These are phyloP conservation scores for Lutraria rhynchaena DNA, from an alignment of 1,140 invertebrate species.

Conservation along the genomic window DNA sequence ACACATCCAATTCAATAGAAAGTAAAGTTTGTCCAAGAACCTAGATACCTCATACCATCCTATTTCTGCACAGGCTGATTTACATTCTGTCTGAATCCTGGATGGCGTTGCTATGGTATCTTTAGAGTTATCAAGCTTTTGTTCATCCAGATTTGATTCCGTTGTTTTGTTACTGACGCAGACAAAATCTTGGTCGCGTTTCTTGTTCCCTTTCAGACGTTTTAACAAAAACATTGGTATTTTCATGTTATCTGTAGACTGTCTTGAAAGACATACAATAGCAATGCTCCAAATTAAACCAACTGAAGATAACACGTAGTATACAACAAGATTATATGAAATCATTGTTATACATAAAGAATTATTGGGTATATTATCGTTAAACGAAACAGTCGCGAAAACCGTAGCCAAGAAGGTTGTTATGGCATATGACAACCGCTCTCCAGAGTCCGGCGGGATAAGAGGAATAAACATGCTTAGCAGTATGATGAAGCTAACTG, in stretches of 20 bases:
- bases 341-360: neutral
- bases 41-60: too few relatives aligned
- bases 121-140: too few relatives aligned
- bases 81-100: too few relatives aligned
- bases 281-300: neutral
- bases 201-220: neutral
- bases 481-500: neutral
- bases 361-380: neutral
- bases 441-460: constrained; percentile 8
- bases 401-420: neutral
- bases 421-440: constrained; percentile 8
- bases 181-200: too few relatives aligned
- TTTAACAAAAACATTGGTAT: neutral
- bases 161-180: too few relatives aligned
- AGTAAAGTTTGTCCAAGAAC: too few relatives aligned
- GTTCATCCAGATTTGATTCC: too few relatives aligned
- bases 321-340: neutral
- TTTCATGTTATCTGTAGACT: neutral
- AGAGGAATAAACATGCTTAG: neutral
- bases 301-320: neutral
- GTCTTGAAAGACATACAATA: neutral
- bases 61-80: too few relatives aligned
- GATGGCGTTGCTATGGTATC: too few relatives aligned
- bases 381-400: neutral
- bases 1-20: too few relatives aligned